Conservation (phyloP, 1,140 invertebrate genomes). For the Nymphalis io region DNA sequence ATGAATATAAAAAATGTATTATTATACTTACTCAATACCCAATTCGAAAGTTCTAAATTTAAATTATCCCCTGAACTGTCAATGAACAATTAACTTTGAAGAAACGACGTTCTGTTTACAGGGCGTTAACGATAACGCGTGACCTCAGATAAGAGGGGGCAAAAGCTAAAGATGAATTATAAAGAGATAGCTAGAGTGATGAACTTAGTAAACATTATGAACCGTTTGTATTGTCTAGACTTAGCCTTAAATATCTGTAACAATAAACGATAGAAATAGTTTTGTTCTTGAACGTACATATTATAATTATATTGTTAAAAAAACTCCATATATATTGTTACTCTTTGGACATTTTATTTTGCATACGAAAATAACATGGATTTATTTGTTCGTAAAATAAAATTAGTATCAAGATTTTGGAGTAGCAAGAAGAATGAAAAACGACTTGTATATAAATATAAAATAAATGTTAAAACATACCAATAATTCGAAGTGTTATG, state of each 20-base stretch:
- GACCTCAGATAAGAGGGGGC: conserved; percentile 57
- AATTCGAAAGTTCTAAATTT: conserved; percentile 25
- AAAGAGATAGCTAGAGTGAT: conserved; percentile 63
- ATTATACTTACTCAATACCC: neutral
- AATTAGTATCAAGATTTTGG: too few species aligned
- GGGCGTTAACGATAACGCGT: conserved; percentile 56
- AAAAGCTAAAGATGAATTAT: conserved; percentile 72
- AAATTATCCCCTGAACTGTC: conserved; percentile 47
- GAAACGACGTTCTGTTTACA: conserved; percentile 55
- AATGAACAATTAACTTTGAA: conserved; percentile 65
- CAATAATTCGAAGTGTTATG: neutral
- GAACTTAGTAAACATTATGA: conserved; percentile 55
- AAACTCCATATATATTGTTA: too few species aligned
- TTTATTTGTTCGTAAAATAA: too few species aligned
- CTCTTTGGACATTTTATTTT: too few species aligned
- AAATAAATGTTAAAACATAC: too few species aligned
- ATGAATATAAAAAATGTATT: neutral
- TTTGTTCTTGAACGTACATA: neutral
- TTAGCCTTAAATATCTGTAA: conserved; percentile 45
- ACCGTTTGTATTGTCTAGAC: conserved; percentile 50
- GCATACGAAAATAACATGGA: too few species aligned
- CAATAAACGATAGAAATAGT: neutral
- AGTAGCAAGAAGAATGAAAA: neutral
- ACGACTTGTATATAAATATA: neutral
- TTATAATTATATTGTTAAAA: too few species aligned